Conservation (phyloP, 2,113 vertebrate genomes). For the Colinus virginianus region DNA sequence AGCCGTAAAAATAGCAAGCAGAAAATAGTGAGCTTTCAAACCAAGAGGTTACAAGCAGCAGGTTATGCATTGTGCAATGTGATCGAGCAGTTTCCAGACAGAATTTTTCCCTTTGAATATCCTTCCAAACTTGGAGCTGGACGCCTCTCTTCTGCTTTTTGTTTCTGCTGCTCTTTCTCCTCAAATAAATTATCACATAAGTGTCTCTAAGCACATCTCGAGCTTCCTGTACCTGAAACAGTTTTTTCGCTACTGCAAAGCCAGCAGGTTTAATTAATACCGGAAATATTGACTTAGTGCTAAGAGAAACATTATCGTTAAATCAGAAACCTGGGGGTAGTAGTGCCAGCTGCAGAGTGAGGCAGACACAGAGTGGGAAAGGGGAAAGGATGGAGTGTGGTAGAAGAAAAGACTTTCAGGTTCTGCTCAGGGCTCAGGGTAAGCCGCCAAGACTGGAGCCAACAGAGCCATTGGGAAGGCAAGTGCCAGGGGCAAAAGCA, state of each 20-base stretch:
- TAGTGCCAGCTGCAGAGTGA: neutral
- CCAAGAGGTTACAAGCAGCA: neutral
- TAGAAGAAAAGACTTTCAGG: neutral
- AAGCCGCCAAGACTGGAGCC: neutral
- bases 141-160: neutral
- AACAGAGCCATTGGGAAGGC: neutral
- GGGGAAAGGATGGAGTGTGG: neutral
- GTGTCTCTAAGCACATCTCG: neutral
- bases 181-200: neutral
- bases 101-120: neutral
- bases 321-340: neutral
- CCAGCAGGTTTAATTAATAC: conserved; percentile 43
- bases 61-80: too few relatives aligned
- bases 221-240: conserved; percentile 10
- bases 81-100: neutral
- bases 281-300: conserved; percentile 37
- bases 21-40: neutral
- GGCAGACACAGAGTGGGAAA: neutral
- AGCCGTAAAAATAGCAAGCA: neutral
- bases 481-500: neutral
- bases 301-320: conserved; percentile 26
- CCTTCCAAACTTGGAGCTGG: neutral
- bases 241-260: neutral
- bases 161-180: neutral
- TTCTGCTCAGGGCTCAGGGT: neutral